Percentiles rank a stretch among this genome's conserved stretches.
Conservation (phyloP, 2,888 invertebrate species). For the Clitarchus hookeri region DNA sequence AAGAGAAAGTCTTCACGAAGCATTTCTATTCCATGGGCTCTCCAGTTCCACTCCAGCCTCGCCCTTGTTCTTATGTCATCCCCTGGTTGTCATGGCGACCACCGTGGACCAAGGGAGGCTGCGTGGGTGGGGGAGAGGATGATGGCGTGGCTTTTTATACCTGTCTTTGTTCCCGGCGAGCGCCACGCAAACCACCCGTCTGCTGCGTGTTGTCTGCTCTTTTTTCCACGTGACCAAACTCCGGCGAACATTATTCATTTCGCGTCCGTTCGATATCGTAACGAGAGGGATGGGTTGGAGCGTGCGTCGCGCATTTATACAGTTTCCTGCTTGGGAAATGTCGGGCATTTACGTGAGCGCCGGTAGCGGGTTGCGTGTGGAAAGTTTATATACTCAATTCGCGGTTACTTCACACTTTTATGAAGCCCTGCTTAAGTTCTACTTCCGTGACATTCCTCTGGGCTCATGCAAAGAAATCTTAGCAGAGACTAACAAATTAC, state of each 20-base stretch:
- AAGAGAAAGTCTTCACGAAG: constrained; percentile 14
- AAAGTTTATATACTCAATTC: no score
- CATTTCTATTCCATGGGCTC: constrained; percentile 5
- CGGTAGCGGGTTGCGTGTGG: no score
- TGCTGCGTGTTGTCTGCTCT: not conserved
- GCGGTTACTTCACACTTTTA: no score
- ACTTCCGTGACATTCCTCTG: no score
- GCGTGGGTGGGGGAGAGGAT: not conserved
- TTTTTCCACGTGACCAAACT: not conserved
- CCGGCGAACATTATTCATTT: not conserved
- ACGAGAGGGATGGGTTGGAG: not conserved
- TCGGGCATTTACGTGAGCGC: no score
- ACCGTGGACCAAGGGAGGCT: not conserved
- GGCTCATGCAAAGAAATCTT: no score
- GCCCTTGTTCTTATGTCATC: not conserved
- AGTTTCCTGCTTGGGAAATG: no score
- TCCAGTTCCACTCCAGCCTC: not conserved
- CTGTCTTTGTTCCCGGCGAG: not conserved
- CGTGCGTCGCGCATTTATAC: not conserved
- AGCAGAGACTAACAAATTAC: no score
- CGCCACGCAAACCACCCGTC: not conserved
- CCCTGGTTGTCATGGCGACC: not conserved
- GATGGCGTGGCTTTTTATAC: not conserved
- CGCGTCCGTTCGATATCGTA: not conserved
- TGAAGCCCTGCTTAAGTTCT: no score